phyloP scores from a whole-genome alignment of 2,888 invertebrate genomes.

The Bugula neritina region DNA sequence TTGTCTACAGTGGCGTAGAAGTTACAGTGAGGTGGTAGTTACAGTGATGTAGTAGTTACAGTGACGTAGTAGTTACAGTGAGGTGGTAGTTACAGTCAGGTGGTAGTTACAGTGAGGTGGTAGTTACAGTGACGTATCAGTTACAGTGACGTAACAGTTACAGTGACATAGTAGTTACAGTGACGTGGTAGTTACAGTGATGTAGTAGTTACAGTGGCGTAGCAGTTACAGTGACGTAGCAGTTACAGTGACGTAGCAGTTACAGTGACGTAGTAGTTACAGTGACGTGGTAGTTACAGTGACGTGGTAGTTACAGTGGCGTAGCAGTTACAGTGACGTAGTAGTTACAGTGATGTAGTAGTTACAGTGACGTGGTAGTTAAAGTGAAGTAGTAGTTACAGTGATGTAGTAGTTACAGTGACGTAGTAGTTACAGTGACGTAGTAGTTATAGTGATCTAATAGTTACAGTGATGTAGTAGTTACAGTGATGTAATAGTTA shows the following conservation, averaged over 20 bases:
- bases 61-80: too few relatives aligned
- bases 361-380: not conserved
- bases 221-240: not conserved
- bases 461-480: not conserved
- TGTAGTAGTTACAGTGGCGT: not conserved
- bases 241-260: not conserved
- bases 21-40: too few relatives aligned
- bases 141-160: too few relatives aligned
- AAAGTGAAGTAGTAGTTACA: not conserved
- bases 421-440: too few relatives aligned
- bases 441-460: not conserved
- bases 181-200: not conserved
- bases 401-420: not conserved
- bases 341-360: not conserved
- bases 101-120: too few relatives aligned
- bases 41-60: too few relatives aligned
- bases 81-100: too few relatives aligned
- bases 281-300: not conserved
- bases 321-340: not conserved
- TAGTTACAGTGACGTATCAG: too few relatives aligned
- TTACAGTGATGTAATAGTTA: too few relatives aligned
- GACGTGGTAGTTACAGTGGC: not conserved
- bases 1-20: too few relatives aligned
- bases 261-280: not conserved
- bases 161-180: too few relatives aligned